phyloP scores from a whole-genome alignment of 2,797 vertebrate genomes.

The Parauchenoglanis punctatus region DNA sequence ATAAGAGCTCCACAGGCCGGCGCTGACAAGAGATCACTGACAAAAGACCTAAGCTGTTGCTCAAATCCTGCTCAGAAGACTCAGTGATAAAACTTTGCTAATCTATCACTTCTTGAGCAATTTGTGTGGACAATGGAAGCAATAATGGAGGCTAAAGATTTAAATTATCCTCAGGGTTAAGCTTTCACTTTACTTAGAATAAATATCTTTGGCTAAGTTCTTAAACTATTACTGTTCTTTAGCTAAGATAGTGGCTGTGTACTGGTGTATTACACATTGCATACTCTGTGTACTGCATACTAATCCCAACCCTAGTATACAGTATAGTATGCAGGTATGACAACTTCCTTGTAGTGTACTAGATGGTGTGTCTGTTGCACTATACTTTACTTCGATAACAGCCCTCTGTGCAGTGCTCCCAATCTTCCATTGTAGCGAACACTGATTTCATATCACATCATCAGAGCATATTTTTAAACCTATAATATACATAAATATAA shows the following conservation, averaged over 20 bases:
- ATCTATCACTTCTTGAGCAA: constrained; percentile 1
- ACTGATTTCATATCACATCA: not conserved
- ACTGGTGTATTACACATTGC: too few species aligned
- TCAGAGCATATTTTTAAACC: not conserved
- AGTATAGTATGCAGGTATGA: too few species aligned
- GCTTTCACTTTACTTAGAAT: not conserved
- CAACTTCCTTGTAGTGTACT: not conserved
- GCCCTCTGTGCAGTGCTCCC: not conserved
- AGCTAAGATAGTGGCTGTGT: too few species aligned
- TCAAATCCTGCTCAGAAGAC: constrained; percentile 13
- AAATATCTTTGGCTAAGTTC: not conserved
- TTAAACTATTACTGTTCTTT: not conserved
- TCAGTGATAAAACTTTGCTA: constrained; percentile 20
- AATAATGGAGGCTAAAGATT: too few species aligned
- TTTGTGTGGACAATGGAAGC: constrained; percentile 10
- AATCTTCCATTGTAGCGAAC: not conserved
- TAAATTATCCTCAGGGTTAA: not conserved
- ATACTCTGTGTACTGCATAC: too few species aligned
- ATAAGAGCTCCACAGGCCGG: constrained; percentile 32
- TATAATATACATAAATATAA: not conserved
- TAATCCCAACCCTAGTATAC: not conserved
- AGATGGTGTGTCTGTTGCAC: not conserved
- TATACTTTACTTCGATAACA: not conserved
- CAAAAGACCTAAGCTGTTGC: constrained; percentile 13
- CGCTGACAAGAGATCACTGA: constrained; percentile 37